Percentiles rank a stretch among this genome's conserved stretches.
Conservation (phyloP, 35 echinoderm and acorn worm genomes). For the Ptychodera flava region DNA sequence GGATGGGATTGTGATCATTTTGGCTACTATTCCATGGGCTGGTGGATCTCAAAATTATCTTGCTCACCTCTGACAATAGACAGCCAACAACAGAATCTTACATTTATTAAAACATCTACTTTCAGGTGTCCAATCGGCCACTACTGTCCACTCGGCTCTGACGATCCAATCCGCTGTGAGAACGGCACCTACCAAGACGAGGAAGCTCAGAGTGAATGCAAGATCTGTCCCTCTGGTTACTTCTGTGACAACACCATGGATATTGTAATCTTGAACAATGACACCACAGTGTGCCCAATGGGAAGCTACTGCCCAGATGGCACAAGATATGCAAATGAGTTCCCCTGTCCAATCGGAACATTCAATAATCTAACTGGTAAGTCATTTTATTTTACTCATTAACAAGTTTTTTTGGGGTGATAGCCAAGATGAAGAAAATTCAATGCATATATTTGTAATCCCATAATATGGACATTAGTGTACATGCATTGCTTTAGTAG, state of each 20-base stretch:
- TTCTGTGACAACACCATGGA: conserved; percentile 95
- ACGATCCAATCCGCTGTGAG: conserved; percentile 75
- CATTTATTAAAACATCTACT: too few relatives aligned
- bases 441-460: too few relatives aligned
- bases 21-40: too few relatives aligned
- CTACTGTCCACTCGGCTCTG: conserved; percentile 71
- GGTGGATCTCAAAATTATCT: too few relatives aligned
- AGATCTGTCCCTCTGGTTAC: conserved; percentile 75
- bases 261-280: conserved; percentile 69
- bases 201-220: conserved; percentile 75
- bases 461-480: too few relatives aligned
- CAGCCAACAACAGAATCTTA: too few relatives aligned
- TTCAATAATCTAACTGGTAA: conserved; percentile 77
- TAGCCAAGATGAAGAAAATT: too few relatives aligned
- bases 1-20: too few relatives aligned
- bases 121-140: conserved; percentile 78
- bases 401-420: too few relatives aligned
- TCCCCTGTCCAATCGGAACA: conserved; percentile 81
- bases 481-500: too few relatives aligned
- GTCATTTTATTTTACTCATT: too few relatives aligned
- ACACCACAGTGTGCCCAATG: conserved; percentile 69
- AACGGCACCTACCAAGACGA: conserved; percentile 97
- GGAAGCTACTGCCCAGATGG: conserved; percentile 81
- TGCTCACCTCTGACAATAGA: too few relatives aligned
- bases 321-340: conserved; percentile 67